Evolutionary conservation across 1,140 invertebrate genomes (phyloP).

Genomic region (silkworm (Bombyx mori)): ASM3026992v2 NC_085112.1:13300001-13300500

Average conservation of each 20-base stretch:
- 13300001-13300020: too few relatives aligned
- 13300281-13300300: conserved; percentile 18
- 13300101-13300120: not conserved
- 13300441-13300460: too few relatives aligned
- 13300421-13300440: too few relatives aligned
- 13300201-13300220: conserved; percentile 25
- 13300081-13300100: not conserved
- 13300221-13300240: conserved; percentile 5
- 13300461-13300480: not conserved
- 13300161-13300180: conserved; percentile 5
- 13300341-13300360: conserved; percentile 24
- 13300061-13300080: too few relatives aligned
- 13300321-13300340: conserved; percentile 30
- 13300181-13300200: conserved; percentile 29
- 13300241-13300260: conserved; percentile 16
- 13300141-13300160: conserved; percentile 2
- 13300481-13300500: not conserved
- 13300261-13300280: conserved; percentile 27
- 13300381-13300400: too few relatives aligned
- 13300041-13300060: too few relatives aligned
- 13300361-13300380: conserved; percentile 3
- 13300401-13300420: too few relatives aligned
- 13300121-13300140: not conserved
- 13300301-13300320: conserved; percentile 16
- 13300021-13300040: too few relatives aligned